phyloP scores from a whole-genome alignment of 2,797 vertebrate genomes.

The Melopsittacus undulatus region DNA sequence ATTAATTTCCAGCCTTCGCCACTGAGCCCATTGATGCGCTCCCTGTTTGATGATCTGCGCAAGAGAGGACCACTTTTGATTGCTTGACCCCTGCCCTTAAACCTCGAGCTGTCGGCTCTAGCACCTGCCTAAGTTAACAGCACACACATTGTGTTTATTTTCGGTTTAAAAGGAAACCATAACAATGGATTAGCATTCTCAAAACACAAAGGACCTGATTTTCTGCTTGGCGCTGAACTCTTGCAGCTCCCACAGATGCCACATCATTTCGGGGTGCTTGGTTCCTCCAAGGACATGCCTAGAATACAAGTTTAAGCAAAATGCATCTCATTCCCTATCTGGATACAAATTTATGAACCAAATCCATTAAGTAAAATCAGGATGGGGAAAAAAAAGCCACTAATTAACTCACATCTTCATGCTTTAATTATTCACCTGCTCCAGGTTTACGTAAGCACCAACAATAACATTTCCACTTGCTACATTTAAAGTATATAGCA shows the following conservation, averaged over 20 bases:
- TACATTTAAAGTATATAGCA: background rate
- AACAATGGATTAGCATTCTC: slow-evolving; percentile 65
- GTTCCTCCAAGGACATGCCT: background rate
- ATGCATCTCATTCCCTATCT: background rate
- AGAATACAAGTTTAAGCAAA: slow-evolving; percentile 4
- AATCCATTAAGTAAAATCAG: background rate
- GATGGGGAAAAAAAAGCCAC: fast-evolving
- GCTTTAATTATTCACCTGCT: background rate
- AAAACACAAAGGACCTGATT: slow-evolving; percentile 49
- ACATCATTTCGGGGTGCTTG: background rate
- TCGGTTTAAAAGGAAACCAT: slow-evolving; percentile 61
- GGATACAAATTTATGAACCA: background rate
- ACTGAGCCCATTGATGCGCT: slow-evolving; percentile 85
- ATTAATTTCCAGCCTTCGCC: slow-evolving; percentile 86
- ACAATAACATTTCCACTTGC: background rate
- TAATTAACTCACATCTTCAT: background rate
- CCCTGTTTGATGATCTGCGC: slow-evolving; percentile 89
- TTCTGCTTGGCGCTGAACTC: slow-evolving; percentile 27
- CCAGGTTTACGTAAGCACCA: background rate
- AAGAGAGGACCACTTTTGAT: slow-evolving; percentile 91
- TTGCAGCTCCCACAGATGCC: slow-evolving; percentile 11
- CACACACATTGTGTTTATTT: slow-evolving; percentile 41
- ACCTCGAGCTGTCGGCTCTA: slow-evolving; percentile 70
- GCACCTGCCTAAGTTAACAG: slow-evolving; percentile 77
- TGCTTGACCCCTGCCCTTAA: slow-evolving; percentile 85